Evolutionary conservation across 2,113 vertebrate species (phyloP).

Genomic region (Bambusicola thoracicus): DNA sequence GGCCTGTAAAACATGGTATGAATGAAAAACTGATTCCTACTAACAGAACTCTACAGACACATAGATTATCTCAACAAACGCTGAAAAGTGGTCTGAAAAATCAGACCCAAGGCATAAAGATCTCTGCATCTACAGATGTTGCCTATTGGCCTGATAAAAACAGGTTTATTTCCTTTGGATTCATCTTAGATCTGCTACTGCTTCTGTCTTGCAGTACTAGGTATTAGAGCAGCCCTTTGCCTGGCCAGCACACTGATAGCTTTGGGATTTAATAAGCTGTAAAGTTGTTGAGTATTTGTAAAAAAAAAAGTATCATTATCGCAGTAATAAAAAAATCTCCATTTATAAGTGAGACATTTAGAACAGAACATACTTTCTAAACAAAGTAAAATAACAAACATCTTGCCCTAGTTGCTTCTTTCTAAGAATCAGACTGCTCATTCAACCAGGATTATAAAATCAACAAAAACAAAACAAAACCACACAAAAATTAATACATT

Average conservation of each 20-base stretch:
- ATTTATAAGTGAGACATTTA: neutral
- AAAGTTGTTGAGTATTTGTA: neutral
- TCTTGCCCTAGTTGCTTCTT: neutral
- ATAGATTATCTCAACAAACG: neutral
- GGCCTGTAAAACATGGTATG: neutral
- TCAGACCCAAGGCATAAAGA: neutral
- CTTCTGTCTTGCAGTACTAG: neutral
- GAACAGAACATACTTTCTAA: neutral
- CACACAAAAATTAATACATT: neutral
- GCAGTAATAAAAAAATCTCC: neutral
- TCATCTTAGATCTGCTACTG: neutral
- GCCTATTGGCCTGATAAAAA: neutral
- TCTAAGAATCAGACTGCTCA: neutral
- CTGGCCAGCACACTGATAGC: neutral
- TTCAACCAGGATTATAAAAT: neutral
- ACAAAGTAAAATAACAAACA: neutral
- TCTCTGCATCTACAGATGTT: neutral
- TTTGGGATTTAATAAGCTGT: neutral
- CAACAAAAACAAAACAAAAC: neutral
- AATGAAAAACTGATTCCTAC: neutral
- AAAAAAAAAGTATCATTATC: constrained; percentile 8
- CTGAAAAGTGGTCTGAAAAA: neutral
- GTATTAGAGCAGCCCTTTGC: neutral
- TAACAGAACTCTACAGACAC: neutral
- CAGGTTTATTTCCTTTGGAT: neutral